These are phyloP conservation scores for Saturnia japonica DNA, from an alignment of 2,888 invertebrate species.

Conservation along the genomic window DNA sequence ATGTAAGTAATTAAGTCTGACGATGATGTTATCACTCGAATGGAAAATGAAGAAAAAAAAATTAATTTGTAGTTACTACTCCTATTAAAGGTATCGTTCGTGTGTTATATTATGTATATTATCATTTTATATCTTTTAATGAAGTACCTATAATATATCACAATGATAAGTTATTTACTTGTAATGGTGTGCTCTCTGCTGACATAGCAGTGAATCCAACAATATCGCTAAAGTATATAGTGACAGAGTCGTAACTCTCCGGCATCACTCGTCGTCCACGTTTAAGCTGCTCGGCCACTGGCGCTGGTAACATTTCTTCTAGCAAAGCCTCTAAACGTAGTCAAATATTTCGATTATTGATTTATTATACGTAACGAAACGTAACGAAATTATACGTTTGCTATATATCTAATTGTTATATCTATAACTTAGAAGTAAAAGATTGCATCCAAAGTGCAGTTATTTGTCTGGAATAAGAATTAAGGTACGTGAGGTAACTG, in stretches of 20 bases:
- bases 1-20: conserved; percentile 1
- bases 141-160: too few species aligned
- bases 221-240: conserved; percentile 97
- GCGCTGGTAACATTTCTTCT: conserved; percentile 93
- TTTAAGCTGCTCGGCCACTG: conserved; percentile 96
- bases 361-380: background rate
- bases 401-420: too few species aligned
- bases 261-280: conserved; percentile 94
- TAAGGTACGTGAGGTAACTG: too few species aligned
- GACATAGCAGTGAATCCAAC: conserved; percentile 97
- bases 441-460: background rate
- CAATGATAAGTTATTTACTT: conserved; percentile 72
- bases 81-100: too few species aligned
- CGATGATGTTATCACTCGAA: background rate
- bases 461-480: too few species aligned
- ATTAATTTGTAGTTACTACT: too few species aligned
- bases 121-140: too few species aligned
- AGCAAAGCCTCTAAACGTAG: conserved; percentile 86
- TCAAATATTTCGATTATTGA: background rate
- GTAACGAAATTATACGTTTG: too few species aligned
- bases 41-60: background rate
- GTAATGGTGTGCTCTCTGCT: conserved; percentile 93
- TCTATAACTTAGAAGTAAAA: too few species aligned
- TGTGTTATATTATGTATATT: too few species aligned
- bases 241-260: conserved; percentile 94